phyloP scores from a whole-genome alignment of 2,797 vertebrate species.

The Pipistrellus pygmaeus region DNA sequence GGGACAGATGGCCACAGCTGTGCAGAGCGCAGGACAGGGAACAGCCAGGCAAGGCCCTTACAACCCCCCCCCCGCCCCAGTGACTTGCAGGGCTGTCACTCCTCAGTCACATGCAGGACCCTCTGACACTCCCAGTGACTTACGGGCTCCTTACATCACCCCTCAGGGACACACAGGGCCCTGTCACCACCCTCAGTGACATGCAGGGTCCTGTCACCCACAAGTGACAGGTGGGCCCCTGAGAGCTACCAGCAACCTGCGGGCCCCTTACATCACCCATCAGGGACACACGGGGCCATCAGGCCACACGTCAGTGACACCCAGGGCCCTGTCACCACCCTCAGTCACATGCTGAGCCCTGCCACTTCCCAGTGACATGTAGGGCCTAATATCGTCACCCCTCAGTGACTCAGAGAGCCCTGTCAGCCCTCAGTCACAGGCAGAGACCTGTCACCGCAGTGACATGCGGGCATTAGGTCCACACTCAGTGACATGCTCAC shows the following conservation, averaged over 20 bases:
- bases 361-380: not conserved
- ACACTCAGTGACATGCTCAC: not conserved
- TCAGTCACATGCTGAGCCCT: not conserved
- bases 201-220: not conserved
- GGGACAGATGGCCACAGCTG: not conserved
- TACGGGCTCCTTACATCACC: not conserved
- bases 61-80: not conserved
- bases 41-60: not conserved
- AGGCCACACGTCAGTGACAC: not conserved
- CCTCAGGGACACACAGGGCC: not conserved
- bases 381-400: not conserved
- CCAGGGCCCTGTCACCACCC: not conserved
- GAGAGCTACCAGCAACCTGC: not conserved
- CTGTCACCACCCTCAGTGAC: not conserved
- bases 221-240: not conserved
- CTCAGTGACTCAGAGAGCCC: not conserved
- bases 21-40: not conserved
- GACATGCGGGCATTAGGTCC: not conserved
- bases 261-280: not conserved
- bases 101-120: not conserved
- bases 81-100: not conserved
- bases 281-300: too few species aligned
- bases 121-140: not conserved
- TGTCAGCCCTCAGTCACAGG: not conserved
- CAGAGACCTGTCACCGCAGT: not conserved